A percentile compares a stretch with the other conserved stretches of the same genome.
Conservation (phyloP, 2,888 invertebrate genomes). For the Atethmia centrago region DNA sequence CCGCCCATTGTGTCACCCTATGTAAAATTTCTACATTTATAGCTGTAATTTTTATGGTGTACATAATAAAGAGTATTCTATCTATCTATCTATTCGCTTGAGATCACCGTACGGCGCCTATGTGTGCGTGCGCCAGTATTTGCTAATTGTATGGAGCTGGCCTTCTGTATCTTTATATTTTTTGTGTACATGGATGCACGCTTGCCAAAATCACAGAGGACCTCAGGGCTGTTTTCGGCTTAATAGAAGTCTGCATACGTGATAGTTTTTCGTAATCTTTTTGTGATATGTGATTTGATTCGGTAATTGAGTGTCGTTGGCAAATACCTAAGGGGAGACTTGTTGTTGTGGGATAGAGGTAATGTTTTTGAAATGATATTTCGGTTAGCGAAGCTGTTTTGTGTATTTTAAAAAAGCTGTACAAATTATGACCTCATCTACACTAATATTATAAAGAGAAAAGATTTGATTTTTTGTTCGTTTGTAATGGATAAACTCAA, state of each 20-base stretch:
- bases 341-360: slow-evolving; percentile 1
- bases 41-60: too few species aligned
- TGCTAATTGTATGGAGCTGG: fast-evolving
- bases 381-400: not conserved
- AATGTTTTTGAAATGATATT: not conserved
- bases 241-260: slow-evolving; percentile 59
- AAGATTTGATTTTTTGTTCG: too few species aligned
- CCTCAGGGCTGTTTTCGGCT: slow-evolving; percentile 38
- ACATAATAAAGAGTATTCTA: too few species aligned
- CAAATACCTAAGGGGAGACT: slow-evolving; percentile 1
- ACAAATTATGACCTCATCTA: not conserved
- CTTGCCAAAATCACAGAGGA: slow-evolving; percentile 52
- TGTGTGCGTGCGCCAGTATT: not conserved
- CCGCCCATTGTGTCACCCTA: too few species aligned
- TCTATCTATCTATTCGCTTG: too few species aligned
- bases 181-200: slow-evolving; percentile 29
- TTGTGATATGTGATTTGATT: slow-evolving; percentile 48
- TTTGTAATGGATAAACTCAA: too few species aligned
- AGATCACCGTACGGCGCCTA: fast-evolving
- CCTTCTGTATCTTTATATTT: not conserved
- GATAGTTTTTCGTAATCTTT: slow-evolving; percentile 47
- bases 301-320: slow-evolving; percentile 34
- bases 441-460: too few species aligned
- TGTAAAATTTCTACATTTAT: too few species aligned
- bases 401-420: not conserved